Percentiles rank a stretch among this genome's conserved stretches.
Conservation (phyloP, 1,140 invertebrate species). For the Archivesica marissinica region DNA sequence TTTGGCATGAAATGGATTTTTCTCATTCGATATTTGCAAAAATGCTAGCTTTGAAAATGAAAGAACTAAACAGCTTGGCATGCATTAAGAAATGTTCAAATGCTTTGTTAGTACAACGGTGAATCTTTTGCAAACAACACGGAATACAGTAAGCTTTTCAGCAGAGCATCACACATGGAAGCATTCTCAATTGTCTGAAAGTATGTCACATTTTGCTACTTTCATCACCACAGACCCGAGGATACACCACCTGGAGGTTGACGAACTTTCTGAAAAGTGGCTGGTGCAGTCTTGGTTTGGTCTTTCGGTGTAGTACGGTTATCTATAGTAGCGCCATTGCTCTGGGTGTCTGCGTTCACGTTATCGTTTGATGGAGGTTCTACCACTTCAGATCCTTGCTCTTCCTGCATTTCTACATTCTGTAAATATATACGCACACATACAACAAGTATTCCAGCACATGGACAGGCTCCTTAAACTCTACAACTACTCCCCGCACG, state of each 20-base stretch:
- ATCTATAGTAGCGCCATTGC: slow-evolving; percentile 7
- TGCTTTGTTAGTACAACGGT: slow-evolving; percentile 5
- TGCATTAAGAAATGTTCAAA: too few relatives aligned
- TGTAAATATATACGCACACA: slow-evolving; percentile 39
- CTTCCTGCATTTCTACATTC: slow-evolving; percentile 14
- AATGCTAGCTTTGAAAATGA: too few relatives aligned
- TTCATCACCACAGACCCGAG: slow-evolving; percentile 54
- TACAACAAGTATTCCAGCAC: too few relatives aligned
- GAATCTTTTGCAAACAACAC: background rate
- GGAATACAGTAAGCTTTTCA: background rate
- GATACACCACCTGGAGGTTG: slow-evolving; percentile 54
- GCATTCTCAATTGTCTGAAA: slow-evolving; percentile 1
- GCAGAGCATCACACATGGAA: background rate
- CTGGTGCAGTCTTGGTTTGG: background rate
- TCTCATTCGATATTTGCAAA: too few relatives aligned
- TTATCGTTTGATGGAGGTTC: background rate
- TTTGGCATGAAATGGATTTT: too few relatives aligned
- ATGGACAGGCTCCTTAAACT: too few relatives aligned
- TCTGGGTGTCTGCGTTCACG: slow-evolving; percentile 15
- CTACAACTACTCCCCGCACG: too few relatives aligned
- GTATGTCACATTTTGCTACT: background rate
- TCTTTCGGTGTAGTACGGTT: background rate
- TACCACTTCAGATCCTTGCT: background rate
- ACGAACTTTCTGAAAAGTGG: slow-evolving; percentile 22
- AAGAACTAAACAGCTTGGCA: too few relatives aligned